These are phyloP conservation scores for Hesperophylax magnus DNA, from an alignment of 1,140 invertebrate species.

Conservation along the genomic window DNA sequence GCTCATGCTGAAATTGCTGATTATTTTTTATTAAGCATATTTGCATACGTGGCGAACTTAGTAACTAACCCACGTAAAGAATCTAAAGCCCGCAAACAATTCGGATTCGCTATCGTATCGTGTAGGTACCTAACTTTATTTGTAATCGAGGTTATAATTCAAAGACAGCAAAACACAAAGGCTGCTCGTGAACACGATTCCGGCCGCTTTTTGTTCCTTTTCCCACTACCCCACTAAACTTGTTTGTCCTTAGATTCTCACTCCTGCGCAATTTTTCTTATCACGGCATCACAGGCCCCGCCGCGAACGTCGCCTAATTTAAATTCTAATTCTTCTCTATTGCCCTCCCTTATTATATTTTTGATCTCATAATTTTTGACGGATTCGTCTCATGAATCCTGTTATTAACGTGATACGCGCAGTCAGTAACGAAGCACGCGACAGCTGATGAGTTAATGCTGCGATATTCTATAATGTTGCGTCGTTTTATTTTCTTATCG, in stretches of 20 bases:
- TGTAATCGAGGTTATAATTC: background rate
- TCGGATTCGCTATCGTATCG: too few relatives aligned
- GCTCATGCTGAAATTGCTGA: too few relatives aligned
- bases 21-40: too few relatives aligned
- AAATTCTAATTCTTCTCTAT: slow-evolving; percentile 47
- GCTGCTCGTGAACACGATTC: background rate
- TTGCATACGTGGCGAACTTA: too few relatives aligned
- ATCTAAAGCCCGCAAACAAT: too few relatives aligned
- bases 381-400: slow-evolving; percentile 43
- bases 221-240: background rate
- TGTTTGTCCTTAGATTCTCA: background rate
- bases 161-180: background rate
- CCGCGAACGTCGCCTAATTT: slow-evolving; percentile 51
- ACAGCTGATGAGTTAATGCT: too few relatives aligned
- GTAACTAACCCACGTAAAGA: too few relatives aligned
- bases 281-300: slow-evolving; percentile 50
- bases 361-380: slow-evolving; percentile 50
- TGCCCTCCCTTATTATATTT: slow-evolving; percentile 47
- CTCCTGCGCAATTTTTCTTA: slow-evolving; percentile 48
- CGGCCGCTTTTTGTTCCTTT: slow-evolving; percentile 5
- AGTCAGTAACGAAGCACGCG: too few relatives aligned
- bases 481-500: too few relatives aligned
- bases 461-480: too few relatives aligned
- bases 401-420: slow-evolving; percentile 21
- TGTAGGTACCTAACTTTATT: too few relatives aligned